Conservation (phyloP, 2,888 invertebrate species). For the Byasa hedistus region DNA sequence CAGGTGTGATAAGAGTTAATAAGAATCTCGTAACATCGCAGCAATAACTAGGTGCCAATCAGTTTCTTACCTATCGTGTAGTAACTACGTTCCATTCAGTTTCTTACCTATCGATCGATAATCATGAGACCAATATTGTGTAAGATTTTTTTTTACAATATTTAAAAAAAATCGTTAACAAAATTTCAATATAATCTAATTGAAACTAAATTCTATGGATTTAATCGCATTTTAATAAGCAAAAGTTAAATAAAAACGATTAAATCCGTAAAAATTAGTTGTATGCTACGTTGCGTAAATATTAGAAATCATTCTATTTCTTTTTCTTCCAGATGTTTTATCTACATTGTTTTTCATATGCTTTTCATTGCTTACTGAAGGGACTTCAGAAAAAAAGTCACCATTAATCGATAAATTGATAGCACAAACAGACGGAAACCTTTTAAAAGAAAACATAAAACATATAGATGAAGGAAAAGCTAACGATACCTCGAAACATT, state of each 20-base stretch:
- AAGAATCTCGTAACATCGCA: slow-evolving; percentile 7
- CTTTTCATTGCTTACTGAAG: slow-evolving; percentile 18
- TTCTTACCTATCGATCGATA: not conserved
- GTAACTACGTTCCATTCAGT: slow-evolving; percentile 2
- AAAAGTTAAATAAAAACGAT: no score
- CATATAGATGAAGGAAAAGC: slow-evolving; percentile 1
- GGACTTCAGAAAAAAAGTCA: slow-evolving; percentile 38
- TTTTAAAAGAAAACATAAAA: slow-evolving; percentile 4
- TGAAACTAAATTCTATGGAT: no score
- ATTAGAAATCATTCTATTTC: not conserved
- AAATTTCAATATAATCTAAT: no score
- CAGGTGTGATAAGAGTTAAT: slow-evolving; percentile 24
- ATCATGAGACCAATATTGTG: slow-evolving; percentile 19
- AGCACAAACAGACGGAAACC: slow-evolving; percentile 34
- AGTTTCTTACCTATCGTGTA: slow-evolving; percentile 3
- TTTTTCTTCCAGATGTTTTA: slow-evolving; percentile 7
- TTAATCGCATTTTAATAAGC: no score
- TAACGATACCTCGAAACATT: slow-evolving; percentile 28
- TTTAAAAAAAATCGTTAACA: not conserved
- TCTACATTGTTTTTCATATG: slow-evolving; percentile 1
- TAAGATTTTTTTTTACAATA: slow-evolving; percentile 12
- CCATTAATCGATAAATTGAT: slow-evolving; percentile 41
- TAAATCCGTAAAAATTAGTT: not conserved
- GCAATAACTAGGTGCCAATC: not conserved
- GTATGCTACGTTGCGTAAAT: not conserved